Percentiles rank a stretch among this genome's conserved stretches.
Conservation (phyloP, 2,797 vertebrate genomes). For the Synaphobranchus kaupii region DNA sequence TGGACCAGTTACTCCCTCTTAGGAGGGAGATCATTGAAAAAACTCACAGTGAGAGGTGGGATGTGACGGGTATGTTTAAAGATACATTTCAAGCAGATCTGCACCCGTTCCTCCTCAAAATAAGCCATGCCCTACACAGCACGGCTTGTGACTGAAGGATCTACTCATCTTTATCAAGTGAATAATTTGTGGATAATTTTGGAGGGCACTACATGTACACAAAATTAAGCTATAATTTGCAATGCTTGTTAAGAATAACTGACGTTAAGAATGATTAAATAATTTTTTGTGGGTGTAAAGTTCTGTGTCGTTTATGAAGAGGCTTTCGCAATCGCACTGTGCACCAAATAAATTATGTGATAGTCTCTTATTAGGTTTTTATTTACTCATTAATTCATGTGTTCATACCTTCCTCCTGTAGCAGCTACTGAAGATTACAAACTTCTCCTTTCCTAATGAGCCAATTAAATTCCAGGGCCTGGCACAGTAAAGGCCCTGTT, state of each 20-base stretch:
- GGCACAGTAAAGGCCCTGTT: neutral
- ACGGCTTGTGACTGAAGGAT: neutral
- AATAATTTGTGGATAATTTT: neutral
- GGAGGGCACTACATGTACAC: neutral
- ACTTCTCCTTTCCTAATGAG: neutral
- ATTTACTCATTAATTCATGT: neutral
- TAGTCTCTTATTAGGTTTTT: neutral
- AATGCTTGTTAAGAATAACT: neutral
- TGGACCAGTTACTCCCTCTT: no score
- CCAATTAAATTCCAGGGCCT: neutral
- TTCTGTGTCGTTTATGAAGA: neutral
- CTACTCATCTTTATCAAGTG: neutral
- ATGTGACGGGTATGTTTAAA: no score
- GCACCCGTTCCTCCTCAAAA: neutral
- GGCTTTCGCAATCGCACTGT: neutral
- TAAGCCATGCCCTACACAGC: neutral
- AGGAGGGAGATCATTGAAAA: no score
- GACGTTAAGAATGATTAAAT: neutral
- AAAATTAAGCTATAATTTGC: neutral
- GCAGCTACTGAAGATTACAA: neutral
- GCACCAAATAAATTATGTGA: neutral
- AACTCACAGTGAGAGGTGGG: no score
- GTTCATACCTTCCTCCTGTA: neutral
- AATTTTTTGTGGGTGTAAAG: neutral
- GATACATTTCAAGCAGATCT: neutral